phyloP scores from a whole-genome alignment of 2,888 invertebrate species.

The Eupelmus urozonus region DNA sequence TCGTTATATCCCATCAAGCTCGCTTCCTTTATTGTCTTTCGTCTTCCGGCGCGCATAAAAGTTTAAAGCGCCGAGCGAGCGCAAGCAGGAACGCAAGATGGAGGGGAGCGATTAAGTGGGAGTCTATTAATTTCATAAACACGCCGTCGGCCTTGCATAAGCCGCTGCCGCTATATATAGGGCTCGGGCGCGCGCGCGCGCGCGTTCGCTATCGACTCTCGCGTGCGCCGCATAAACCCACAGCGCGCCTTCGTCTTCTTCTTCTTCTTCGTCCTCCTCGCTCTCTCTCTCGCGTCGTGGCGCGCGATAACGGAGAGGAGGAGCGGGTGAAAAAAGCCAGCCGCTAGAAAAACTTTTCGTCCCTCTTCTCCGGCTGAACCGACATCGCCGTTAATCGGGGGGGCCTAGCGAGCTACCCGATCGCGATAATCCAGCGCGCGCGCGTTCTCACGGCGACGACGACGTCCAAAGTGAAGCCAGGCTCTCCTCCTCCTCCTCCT shows the following conservation, averaged over 20 bases:
- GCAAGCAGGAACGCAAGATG: conserved; percentile 9
- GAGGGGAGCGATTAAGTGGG: conserved; percentile 36
- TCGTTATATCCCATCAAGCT: conserved; percentile 47
- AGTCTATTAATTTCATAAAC: conserved; percentile 59
- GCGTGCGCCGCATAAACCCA: conserved; percentile 6
- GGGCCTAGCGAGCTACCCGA: conserved; percentile 48
- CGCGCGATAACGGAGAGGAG: conserved; percentile 29
- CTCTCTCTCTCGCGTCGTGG: background rate
- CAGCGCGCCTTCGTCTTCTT: conserved; percentile 2
- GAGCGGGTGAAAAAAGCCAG: background rate
- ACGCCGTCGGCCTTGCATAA: conserved; percentile 42
- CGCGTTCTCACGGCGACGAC: conserved; percentile 65
- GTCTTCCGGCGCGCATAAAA: conserved; percentile 43
- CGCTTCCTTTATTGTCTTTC: conserved; percentile 55
- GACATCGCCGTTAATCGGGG: conserved; percentile 65
- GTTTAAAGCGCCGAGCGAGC: conserved; percentile 20
- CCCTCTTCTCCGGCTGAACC: conserved; percentile 37
- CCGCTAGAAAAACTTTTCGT: conserved; percentile 42
- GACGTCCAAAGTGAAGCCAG: conserved; percentile 62
- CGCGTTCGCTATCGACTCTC: conserved; percentile 11
- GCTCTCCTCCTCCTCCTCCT: conserved; percentile 30
- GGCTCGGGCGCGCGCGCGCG: background rate
- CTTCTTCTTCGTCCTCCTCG: conserved; percentile 2
- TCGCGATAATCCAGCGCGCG: conserved; percentile 66
- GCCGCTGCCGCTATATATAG: background rate